A percentile compares a stretch with the other conserved stretches of the same genome.
Evolutionary conservation across 2,888 invertebrate species (phyloP).

Genomic region (Lymantria dispar): DNA sequence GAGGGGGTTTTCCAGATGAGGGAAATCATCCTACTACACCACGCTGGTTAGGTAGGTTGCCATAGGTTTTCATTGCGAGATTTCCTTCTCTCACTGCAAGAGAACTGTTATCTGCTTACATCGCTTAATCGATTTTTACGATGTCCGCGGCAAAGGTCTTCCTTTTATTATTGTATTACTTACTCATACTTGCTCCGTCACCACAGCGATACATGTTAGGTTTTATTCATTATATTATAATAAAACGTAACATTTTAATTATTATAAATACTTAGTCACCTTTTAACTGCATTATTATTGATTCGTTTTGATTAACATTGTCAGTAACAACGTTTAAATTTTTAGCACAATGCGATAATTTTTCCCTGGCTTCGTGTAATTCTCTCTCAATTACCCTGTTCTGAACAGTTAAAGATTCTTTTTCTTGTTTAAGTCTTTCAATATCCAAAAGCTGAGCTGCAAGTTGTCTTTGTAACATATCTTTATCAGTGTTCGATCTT

Average conservation of each 20-base stretch:
- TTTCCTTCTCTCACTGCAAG: too few species aligned
- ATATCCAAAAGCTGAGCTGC: conserved; percentile 87
- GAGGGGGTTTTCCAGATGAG: too few species aligned
- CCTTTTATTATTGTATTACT: not conserved
- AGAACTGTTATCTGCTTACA: too few species aligned
- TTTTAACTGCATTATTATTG: conserved; percentile 85
- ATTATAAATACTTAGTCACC: conserved; percentile 69
- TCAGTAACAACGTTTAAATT: conserved; percentile 86
- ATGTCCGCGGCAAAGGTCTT: not conserved
- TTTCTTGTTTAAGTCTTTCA: conserved; percentile 89
- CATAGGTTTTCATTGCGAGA: too few species aligned
- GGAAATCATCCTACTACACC: too few species aligned
- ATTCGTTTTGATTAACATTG: conserved; percentile 87
- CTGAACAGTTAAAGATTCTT: conserved; percentile 88
- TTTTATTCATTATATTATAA: too few species aligned
- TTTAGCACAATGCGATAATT: conserved; percentile 84
- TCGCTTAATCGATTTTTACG: too few species aligned
- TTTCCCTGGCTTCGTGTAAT: conserved; percentile 86
- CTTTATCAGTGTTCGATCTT: conserved; percentile 86
- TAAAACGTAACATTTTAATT: not conserved
- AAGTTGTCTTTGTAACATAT: conserved; percentile 88
- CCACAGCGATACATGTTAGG: not conserved
- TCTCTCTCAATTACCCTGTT: conserved; percentile 89
- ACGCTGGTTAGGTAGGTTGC: too few species aligned
- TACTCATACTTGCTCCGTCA: too few species aligned